phyloP scores from a whole-genome alignment of 2,888 invertebrate genomes.

The Hartigia nigra region DNA sequence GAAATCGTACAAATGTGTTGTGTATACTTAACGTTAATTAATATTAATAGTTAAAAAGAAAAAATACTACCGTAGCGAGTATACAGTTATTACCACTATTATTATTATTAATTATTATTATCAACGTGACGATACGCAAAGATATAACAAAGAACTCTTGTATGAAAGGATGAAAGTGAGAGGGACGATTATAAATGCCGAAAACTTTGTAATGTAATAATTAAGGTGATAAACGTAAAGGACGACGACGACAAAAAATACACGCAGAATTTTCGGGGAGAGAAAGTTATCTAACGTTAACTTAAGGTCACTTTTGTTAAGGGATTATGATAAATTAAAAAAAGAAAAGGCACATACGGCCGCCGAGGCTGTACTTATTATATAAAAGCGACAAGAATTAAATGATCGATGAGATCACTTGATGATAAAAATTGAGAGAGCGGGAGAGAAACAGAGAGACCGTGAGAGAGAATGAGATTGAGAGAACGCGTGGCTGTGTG shows the following conservation, averaged over 20 bases:
- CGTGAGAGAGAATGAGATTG: background rate
- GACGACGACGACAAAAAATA: slow-evolving; percentile 21
- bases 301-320: slow-evolving; percentile 47
- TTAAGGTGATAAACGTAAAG: background rate
- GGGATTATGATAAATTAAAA: slow-evolving; percentile 7
- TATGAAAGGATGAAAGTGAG: slow-evolving; percentile 32
- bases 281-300: slow-evolving; percentile 46
- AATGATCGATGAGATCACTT: slow-evolving; percentile 31
- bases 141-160: slow-evolving; percentile 38
- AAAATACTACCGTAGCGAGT: slow-evolving; percentile 47
- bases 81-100: slow-evolving; percentile 28
- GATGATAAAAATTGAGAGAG: background rate
- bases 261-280: slow-evolving; percentile 37
- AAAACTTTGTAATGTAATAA: slow-evolving; percentile 1
- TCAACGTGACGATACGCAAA: slow-evolving; percentile 40
- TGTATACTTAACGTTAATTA: slow-evolving; percentile 64
- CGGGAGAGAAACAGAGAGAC: background rate
- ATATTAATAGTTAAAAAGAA: slow-evolving; percentile 47
- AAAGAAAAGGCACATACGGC: slow-evolving; percentile 10
- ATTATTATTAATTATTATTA: slow-evolving; percentile 41
- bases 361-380: slow-evolving; percentile 17
- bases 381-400: slow-evolving; percentile 40
- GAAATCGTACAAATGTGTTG: slow-evolving; percentile 66
- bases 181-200: slow-evolving; percentile 2
- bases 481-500: background rate